These are phyloP conservation scores for Caenorhabditis sp. DNA, from an alignment of 2,888 invertebrate species.

Conservation along the genomic window DNA sequence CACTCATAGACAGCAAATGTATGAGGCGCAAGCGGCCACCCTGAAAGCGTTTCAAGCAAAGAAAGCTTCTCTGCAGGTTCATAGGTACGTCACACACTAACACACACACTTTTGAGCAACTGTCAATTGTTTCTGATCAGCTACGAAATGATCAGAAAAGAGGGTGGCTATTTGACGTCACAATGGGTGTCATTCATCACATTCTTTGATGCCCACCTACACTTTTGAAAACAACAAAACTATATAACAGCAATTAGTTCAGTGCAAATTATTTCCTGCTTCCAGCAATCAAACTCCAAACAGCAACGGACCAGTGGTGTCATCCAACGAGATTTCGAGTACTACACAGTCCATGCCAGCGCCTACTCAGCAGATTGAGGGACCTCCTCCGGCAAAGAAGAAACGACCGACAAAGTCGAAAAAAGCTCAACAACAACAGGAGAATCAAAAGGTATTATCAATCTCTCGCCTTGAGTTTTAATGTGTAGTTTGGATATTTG, in stretches of 20 bases:
- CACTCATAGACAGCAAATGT: conserved; percentile 40
- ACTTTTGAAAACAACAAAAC: conserved; percentile 29
- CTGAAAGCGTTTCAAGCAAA: conserved; percentile 50
- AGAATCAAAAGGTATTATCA: conserved; percentile 33
- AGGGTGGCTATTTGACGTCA: conserved; percentile 53
- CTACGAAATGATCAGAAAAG: conserved; percentile 48
- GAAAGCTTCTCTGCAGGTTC: conserved; percentile 43
- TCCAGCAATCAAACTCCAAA: conserved; percentile 21
- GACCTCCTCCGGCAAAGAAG: conserved; percentile 42
- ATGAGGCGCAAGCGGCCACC: conserved; percentile 51
- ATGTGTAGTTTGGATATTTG: conserved; percentile 51
- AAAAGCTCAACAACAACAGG: conserved; percentile 24
- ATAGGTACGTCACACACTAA: conserved; percentile 57
- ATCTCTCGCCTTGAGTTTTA: conserved; percentile 13
- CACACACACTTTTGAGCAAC: conserved; percentile 50
- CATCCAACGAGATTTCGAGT: conserved; percentile 18
- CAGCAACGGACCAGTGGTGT: not conserved
- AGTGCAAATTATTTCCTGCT: too few species aligned
- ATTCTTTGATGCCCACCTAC: conserved; percentile 16
- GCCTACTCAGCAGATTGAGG: not conserved
- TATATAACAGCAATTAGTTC: not conserved
- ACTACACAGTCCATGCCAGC: conserved; percentile 6
- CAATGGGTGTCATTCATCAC: conserved; percentile 28
- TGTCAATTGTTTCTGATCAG: conserved; percentile 59
- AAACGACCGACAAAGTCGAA: conserved; percentile 18